A percentile compares a stretch with the other conserved stretches of the same genome.
phyloP scores from a whole-genome alignment of 2,888 invertebrate species.

The Phoronis australis region DNA sequence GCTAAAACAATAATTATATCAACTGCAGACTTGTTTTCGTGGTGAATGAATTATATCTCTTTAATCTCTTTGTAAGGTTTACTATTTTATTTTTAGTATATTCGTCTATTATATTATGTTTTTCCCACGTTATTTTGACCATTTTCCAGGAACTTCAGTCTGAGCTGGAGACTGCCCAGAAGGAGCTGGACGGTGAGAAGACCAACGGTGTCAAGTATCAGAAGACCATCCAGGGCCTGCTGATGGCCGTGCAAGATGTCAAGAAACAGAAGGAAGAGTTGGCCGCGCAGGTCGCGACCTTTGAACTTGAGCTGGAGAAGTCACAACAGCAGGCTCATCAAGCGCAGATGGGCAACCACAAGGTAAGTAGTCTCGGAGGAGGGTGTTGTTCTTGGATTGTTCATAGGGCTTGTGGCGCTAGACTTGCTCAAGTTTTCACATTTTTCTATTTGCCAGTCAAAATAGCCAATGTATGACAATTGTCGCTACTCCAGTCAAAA shows the following conservation, averaged over 20 bases:
- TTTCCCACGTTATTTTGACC: background rate
- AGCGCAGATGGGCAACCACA: constrained; percentile 22
- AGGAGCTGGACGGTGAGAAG: constrained; percentile 14
- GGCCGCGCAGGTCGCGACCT: constrained; percentile 13
- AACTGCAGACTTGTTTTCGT: too few relatives aligned
- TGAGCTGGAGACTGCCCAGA: constrained; percentile 11
- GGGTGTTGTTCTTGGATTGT: too few relatives aligned
- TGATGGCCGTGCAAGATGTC: constrained; percentile 13
- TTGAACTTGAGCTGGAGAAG: constrained; percentile 15
- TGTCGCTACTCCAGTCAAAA: too few relatives aligned
- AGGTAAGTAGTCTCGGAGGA: constrained; percentile 20
- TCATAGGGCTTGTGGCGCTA: constrained; percentile 1
- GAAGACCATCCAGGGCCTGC: constrained; percentile 21
- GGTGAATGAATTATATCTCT: too few relatives aligned
- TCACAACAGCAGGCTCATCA: constrained; percentile 18
- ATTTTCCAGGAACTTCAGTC: constrained; percentile 9
- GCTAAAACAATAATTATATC: too few relatives aligned
- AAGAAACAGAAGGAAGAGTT: constrained; percentile 4
- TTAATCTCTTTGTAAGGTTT: background rate
- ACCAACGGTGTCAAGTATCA: constrained; percentile 13
- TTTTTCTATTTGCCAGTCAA: too few relatives aligned
- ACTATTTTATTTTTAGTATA: background rate
- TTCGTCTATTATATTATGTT: background rate
- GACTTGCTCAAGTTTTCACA: background rate
- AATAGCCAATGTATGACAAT: too few relatives aligned